Evolutionary conservation across 2,113 vertebrate species (phyloP), one percentile per base, ranked within the genome.

Genomic region (Argyrosomus japonicus): DNA sequence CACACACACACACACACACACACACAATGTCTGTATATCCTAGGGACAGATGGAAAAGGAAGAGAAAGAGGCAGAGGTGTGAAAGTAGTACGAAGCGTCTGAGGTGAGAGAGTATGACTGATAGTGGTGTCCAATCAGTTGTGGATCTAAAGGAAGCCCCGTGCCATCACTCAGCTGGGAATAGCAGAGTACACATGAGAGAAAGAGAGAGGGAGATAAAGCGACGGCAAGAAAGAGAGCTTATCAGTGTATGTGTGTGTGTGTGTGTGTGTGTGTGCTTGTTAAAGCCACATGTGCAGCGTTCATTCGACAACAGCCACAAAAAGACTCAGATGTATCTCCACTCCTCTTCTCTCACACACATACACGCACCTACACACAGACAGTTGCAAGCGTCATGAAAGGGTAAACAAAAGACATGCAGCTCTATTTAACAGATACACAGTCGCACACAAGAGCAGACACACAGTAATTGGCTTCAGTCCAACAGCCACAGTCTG

Each of bases 111-210:
- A 65, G 57, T 19, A 50, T 5, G 69, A 74, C 74, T 58, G 71
- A 70, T 56, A 57, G 68, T 12, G 23, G 80, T 63, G 70, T 68
- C 57, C 77, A 80, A 79, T 93, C 90, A 82, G 77, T 32, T 67
- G 65, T 25, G 51, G 58, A 74, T 72, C 79, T 75, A 71, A 86
- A 83, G 73, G 71, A 50, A 75, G 77, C 7, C 17, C 47, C 11
- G 27, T 36, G 56, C 54, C 40, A 60, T 45, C 27, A 29, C 47
- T 25, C n/a, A 32, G 63, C 69, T 45, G 77, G 47, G 53, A 50
- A 79, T 3, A 45, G 23, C 19, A 75, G 40, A 70, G 64, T 8
- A 54, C 32, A 72, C 25, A 61, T 17, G 50, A 65, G 53, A 58
- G 48, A 75, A n/a, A 61, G 4, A 75, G 27, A 75, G 56, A 32